phyloP scores from a whole-genome alignment of 2,888 invertebrate genomes.

The Callyntrura sp. region DNA sequence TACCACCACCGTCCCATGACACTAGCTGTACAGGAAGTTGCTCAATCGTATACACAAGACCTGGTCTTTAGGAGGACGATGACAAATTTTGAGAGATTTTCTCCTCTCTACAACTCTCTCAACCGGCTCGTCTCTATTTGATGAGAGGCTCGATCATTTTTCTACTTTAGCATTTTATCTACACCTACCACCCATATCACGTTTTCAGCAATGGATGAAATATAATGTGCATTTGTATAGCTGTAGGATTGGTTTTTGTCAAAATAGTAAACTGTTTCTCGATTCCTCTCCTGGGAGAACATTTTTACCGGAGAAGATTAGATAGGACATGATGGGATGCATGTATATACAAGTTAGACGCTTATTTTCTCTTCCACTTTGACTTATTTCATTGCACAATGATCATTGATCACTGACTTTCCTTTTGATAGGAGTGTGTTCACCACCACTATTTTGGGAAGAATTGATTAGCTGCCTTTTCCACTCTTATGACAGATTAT shows the following conservation, averaged over 20 bases:
- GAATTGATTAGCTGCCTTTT: constrained; percentile 49
- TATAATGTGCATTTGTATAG: too few species aligned
- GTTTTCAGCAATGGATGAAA: not conserved
- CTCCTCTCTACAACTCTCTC: constrained; percentile 12
- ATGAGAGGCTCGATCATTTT: not conserved
- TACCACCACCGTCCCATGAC: constrained; percentile 7
- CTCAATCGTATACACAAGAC: not conserved
- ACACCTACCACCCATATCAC: too few species aligned
- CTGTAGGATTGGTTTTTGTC: constrained; percentile 1
- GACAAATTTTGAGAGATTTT: constrained; percentile 61
- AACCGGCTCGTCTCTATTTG: not conserved
- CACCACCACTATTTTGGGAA: not conserved
- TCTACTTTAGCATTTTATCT: too few species aligned
- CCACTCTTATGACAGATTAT: constrained; percentile 26
- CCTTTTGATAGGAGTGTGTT: not conserved
- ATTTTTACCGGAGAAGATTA: not conserved
- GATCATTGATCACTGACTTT: not conserved
- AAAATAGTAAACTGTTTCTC: not conserved
- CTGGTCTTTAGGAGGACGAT: not conserved
- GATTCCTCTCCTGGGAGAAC: not conserved
- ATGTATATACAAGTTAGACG: not conserved
- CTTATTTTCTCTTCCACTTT: not conserved
- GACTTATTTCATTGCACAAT: not conserved
- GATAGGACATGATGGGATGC: not conserved
- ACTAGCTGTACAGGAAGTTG: not conserved